phyloP scores from a whole-genome alignment of 2,113 vertebrate genomes.

The Actinemys pallida region DNA sequence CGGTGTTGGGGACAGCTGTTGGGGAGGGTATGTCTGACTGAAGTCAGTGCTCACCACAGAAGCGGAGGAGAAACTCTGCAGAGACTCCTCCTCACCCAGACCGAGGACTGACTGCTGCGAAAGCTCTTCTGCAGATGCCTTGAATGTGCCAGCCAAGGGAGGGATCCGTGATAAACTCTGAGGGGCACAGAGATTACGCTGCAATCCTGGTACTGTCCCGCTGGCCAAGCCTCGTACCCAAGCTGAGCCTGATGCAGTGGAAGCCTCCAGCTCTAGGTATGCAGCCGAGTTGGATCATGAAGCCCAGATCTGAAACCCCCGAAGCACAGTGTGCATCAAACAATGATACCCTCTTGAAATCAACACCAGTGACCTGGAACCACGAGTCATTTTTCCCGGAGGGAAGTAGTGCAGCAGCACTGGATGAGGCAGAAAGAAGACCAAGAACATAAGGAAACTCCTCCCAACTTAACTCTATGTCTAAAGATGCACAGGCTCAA shows the following conservation, averaged over 20 bases:
- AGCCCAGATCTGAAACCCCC: background rate
- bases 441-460: background rate
- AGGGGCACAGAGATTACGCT: background rate
- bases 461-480: background rate
- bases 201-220: background rate
- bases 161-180: background rate
- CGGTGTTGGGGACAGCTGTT: background rate
- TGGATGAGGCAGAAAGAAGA: too few relatives aligned
- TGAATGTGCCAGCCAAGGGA: background rate
- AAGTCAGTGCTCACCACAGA: background rate
- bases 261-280: background rate
- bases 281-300: background rate
- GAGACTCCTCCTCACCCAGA: background rate
- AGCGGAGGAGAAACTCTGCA: background rate
- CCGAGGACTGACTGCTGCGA: background rate
- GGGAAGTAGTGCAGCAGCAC: background rate
- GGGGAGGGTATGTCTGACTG: background rate
- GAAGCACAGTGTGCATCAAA: background rate
- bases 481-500: background rate
- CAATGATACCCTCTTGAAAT: background rate
- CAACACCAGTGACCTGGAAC: background rate
- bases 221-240: background rate
- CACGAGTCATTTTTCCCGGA: background rate
- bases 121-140: background rate
- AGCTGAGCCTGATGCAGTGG: background rate